Conservation (phyloP, 2,113 vertebrate species). For the Hystrix brachyura region DNA sequence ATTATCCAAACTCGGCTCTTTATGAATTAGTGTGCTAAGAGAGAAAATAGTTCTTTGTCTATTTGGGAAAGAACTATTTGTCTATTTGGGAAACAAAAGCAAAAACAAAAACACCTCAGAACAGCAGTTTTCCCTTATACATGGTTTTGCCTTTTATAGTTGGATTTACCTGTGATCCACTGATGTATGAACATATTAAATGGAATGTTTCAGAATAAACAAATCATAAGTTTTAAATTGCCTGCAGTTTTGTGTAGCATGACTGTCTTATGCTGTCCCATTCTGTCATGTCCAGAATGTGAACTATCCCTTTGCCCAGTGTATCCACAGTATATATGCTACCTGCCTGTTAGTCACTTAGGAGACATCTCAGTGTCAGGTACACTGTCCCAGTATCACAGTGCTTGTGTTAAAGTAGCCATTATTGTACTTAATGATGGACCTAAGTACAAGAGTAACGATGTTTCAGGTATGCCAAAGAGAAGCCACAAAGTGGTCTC, state of each 20-base stretch:
- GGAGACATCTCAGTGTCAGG: not conserved
- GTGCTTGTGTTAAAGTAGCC: not conserved
- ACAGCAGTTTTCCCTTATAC: no score
- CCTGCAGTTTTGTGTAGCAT: not conserved
- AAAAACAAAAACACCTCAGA: no score
- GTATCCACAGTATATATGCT: not conserved
- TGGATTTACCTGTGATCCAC: not conserved
- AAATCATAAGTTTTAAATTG: not conserved
- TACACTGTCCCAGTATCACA: not conserved
- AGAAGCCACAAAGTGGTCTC: not conserved
- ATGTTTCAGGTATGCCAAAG: not conserved
- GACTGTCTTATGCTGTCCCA: not conserved
- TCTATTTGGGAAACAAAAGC: not conserved
- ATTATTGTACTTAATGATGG: not conserved
- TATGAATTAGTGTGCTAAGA: not conserved
- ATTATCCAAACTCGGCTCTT: not conserved
- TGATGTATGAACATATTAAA: not conserved
- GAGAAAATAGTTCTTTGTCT: not conserved
- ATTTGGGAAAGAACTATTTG: not conserved
- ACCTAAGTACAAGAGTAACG: not conserved
- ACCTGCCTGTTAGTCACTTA: not conserved
- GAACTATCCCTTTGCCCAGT: not conserved
- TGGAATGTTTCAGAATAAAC: not conserved
- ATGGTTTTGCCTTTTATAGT: not conserved
- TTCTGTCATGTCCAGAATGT: not conserved